Evolutionary conservation across 92 coral and sea anemone species (phyloP), one percentile per base, ranked within the genome.

Genomic region (Parazoanthus swiftii): DNA sequence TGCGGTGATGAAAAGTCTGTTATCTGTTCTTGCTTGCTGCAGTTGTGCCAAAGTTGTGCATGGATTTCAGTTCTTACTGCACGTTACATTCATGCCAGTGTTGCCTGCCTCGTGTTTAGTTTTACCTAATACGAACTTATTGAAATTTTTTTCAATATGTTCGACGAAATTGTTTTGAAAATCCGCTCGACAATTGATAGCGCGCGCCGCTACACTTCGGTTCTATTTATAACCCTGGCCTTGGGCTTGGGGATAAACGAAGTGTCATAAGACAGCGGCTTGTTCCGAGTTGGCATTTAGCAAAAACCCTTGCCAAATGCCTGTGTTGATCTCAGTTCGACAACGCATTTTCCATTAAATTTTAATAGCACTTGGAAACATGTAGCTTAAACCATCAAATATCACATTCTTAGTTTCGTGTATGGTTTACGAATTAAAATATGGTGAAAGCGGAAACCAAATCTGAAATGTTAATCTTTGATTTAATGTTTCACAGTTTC

Each of bases 171-270:
- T 84, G 65, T 84, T 84, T 65, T 68, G 78, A 84, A 48, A 71
- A 72, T 33, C 37, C 43, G 66, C 68, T 84, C 65, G 50, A 15
- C 67, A 74, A 71, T 29, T 68, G 87, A 72, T 70, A 33, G 73
- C 85, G 50, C 85, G 87, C 86, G 39, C 50, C 46, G 85, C 39
- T 39, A 37, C 59, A 21, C 77, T 83, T 29, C 63, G 14, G 3
- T 16, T 84, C 87, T 84, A 84, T 84, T 84, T 84, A 84, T 84
- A 84, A 71, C 79, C 65, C n/a, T 16, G 39, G 72, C 68, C 79
- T 71, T 72, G 87, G 78, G 77, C 79, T 71, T 72, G 87, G 78
- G 66, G 43, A 72, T 35, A 84, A 84, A 84, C 43, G 23, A 70
- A 42, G 26, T 33, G 18, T 46, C 56, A 56, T 8, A 58, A 0